These are phyloP conservation scores for Echinarachnius parma DNA, from an alignment of 53 echinoderm and acorn worm species.

Conservation along the genomic window DNA sequence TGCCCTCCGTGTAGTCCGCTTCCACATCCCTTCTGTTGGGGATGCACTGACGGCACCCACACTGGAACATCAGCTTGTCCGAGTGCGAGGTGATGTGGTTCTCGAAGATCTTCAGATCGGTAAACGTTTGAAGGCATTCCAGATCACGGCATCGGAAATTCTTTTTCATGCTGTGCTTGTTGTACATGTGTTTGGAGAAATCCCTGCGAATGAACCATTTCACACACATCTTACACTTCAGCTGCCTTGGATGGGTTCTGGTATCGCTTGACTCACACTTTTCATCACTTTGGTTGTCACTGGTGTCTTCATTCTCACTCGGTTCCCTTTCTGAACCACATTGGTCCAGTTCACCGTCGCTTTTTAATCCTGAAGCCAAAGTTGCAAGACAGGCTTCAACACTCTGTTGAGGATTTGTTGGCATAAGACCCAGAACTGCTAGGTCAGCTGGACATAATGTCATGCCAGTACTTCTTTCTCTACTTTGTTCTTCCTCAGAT, in stretches of 20 bases:
- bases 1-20: slow-evolving; percentile 52
- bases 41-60: slow-evolving; percentile 82
- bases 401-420: too few species aligned
- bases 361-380: slow-evolving; percentile 1
- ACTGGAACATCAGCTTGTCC: slow-evolving; percentile 60
- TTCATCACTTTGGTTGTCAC: slow-evolving; percentile 3
- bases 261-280: slow-evolving; percentile 4
- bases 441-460: slow-evolving; percentile 49
- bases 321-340: slow-evolving; percentile 17
- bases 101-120: slow-evolving; percentile 58
- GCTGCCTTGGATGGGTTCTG: slow-evolving; percentile 41
- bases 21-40: slow-evolving; percentile 46
- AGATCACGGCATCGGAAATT: slow-evolving; percentile 77
- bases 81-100: slow-evolving; percentile 61
- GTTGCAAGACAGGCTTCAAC: slow-evolving; percentile 33
- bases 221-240: slow-evolving; percentile 86
- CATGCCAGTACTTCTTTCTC: background rate
- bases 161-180: slow-evolving; percentile 74
- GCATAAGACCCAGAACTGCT: slow-evolving; percentile 60
- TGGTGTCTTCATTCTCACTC: slow-evolving; percentile 18
- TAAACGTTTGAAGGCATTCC: slow-evolving; percentile 45
- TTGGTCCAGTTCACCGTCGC: background rate
- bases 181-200: slow-evolving; percentile 79
- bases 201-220: slow-evolving; percentile 64
- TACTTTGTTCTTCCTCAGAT: background rate